Conservation (phyloP, 2,113 vertebrate species). For the Naja naja region DNA sequence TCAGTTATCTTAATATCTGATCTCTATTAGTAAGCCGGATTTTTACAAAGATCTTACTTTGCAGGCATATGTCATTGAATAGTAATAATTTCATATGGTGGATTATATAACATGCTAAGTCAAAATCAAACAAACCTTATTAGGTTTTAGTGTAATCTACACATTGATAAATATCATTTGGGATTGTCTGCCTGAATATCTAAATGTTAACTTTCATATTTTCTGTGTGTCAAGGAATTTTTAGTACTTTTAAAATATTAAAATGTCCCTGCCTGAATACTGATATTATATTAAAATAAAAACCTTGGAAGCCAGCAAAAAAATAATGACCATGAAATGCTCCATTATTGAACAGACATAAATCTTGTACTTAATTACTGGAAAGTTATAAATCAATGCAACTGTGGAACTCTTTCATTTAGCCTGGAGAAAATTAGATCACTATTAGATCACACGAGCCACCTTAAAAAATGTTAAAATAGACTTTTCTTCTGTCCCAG, state of each 20-base stretch:
- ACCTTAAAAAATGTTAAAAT: not conserved
- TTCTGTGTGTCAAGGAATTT: not conserved
- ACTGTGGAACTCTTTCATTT: constrained; percentile 20
- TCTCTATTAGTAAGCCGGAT: not conserved
- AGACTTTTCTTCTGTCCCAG: not conserved
- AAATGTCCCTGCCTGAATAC: not conserved
- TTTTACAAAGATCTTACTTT: not conserved
- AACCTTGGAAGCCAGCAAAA: constrained; percentile 42
- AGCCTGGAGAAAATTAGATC: constrained; percentile 41
- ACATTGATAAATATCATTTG: not conserved
- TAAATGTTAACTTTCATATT: not conserved
- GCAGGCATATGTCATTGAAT: not conserved
- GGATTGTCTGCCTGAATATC: not conserved
- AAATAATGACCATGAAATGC: constrained; percentile 51
- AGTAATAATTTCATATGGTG: not conserved
- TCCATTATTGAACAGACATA: constrained; percentile 44
- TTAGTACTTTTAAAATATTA: not conserved
- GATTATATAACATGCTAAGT: not conserved
- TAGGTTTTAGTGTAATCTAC: not conserved
- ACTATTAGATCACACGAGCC: not conserved
- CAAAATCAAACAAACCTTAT: not conserved
- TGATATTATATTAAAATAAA: constrained; percentile 43
- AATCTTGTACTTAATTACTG: constrained; percentile 50
- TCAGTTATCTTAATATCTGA: not conserved
- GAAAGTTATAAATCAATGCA: constrained; percentile 50